Conservation (phyloP, 2,888 invertebrate species). For the Apeira syringaria region DNA sequence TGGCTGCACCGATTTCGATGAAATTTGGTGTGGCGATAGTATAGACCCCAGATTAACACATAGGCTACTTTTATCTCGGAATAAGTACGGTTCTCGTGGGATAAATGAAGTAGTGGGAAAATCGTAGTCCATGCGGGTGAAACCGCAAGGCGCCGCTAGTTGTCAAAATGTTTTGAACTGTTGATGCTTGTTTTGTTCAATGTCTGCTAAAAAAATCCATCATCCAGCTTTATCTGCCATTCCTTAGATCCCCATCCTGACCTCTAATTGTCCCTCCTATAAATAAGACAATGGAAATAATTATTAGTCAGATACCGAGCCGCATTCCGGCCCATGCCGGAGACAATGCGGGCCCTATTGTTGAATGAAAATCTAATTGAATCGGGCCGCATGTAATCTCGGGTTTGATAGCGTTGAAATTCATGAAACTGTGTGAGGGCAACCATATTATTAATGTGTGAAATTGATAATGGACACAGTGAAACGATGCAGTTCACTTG, state of each 20-base stretch:
- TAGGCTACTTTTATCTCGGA: too few species aligned
- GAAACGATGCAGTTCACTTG: too few species aligned
- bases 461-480: too few species aligned
- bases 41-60: too few species aligned
- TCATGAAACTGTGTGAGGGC: slow-evolving; percentile 8
- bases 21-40: too few species aligned
- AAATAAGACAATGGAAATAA: slow-evolving; percentile 67
- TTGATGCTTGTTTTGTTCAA: too few species aligned
- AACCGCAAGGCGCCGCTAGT: too few species aligned
- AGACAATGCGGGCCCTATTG: slow-evolving; percentile 56
- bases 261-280: slow-evolving; percentile 28
- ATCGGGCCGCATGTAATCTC: slow-evolving; percentile 46
- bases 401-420: slow-evolving; percentile 23
- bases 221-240: slow-evolving; percentile 32
- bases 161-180: too few species aligned
- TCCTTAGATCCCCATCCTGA: slow-evolving; percentile 26
- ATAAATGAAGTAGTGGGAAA: too few species aligned
- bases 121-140: too few species aligned
- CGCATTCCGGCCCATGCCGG: slow-evolving; percentile 40
- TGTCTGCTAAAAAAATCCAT: slow-evolving; percentile 42
- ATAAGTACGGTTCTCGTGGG: too few species aligned
- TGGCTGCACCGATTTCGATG: too few species aligned
- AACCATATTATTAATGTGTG: not conserved
- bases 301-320: slow-evolving; percentile 53
- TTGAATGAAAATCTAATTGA: slow-evolving; percentile 57